Conservation (phyloP, 2,113 vertebrate genomes). For the Coryphaenoides rupestris region DNA sequence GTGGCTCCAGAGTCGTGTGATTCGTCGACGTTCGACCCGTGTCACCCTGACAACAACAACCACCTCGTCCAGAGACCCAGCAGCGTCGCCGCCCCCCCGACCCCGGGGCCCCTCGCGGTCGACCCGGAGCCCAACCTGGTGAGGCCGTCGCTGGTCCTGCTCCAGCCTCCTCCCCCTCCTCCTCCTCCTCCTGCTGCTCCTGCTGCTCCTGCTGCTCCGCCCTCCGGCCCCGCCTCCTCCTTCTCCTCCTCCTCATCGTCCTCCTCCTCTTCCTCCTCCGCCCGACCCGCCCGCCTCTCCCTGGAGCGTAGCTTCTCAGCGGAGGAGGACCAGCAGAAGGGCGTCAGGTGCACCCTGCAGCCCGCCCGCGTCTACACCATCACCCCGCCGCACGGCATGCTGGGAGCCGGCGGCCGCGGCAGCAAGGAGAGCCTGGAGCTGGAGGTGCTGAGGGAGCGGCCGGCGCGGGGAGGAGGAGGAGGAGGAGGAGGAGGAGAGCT, state of each 20-base stretch:
- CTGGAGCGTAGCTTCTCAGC: slow-evolving; percentile 84
- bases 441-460: slow-evolving; percentile 83
- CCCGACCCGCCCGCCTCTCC: slow-evolving; percentile 50
- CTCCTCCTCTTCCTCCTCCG: too few species aligned
- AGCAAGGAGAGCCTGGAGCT: slow-evolving; percentile 86
- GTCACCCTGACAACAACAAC: slow-evolving; percentile 55
- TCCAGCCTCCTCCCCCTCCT: slow-evolving; percentile 53
- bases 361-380: slow-evolving; percentile 90
- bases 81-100: slow-evolving; percentile 1
- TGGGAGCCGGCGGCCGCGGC: slow-evolving; percentile 76
- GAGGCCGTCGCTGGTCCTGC: slow-evolving; percentile 46
- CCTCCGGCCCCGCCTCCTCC: slow-evolving; percentile 71
- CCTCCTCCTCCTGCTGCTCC: too few species aligned
- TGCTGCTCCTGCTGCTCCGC: too few species aligned
- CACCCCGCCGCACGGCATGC: slow-evolving; percentile 84
- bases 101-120: slow-evolving; percentile 39
- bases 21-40: slow-evolving; percentile 70
- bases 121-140: slow-evolving; percentile 42
- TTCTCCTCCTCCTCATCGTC: too few species aligned
- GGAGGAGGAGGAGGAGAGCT: slow-evolving; percentile 31
- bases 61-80: slow-evolving; percentile 16
- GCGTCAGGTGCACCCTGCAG: slow-evolving; percentile 74
- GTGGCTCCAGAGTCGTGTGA: slow-evolving; percentile 81
- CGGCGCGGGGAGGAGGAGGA: too few species aligned
- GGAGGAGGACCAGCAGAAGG: slow-evolving; percentile 77